Evolutionary conservation across 2,888 invertebrate genomes (phyloP).

Genomic region (Nowickia ferox): DNA sequence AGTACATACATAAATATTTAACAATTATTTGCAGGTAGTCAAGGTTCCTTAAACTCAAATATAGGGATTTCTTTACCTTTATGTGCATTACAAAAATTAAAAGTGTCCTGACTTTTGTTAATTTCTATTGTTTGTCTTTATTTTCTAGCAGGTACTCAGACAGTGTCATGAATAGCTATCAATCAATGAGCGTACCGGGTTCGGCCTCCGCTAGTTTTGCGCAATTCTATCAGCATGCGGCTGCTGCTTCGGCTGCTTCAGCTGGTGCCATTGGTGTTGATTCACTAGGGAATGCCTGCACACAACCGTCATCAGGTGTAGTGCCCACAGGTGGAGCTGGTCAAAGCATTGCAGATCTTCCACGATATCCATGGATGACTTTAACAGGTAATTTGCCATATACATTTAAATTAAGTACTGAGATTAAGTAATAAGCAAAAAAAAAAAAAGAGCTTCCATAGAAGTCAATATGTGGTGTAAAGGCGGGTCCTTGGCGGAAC

Average conservation of each 20-base stretch:
- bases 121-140: slow-evolving; percentile 46
- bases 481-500: too few species aligned
- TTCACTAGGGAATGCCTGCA: slow-evolving; percentile 92
- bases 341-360: slow-evolving; percentile 95
- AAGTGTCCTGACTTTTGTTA: slow-evolving; percentile 28
- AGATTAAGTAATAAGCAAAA: too few species aligned
- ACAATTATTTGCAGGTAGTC: neutral
- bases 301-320: slow-evolving; percentile 87
- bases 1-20: neutral
- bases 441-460: neutral
- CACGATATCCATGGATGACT: slow-evolving; percentile 98
- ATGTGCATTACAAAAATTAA: slow-evolving; percentile 11
- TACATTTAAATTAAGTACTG: too few species aligned
- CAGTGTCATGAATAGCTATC: slow-evolving; percentile 83
- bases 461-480: neutral
- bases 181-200: slow-evolving; percentile 84
- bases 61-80: slow-evolving; percentile 6
- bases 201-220: slow-evolving; percentile 85
- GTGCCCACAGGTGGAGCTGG: slow-evolving; percentile 86
- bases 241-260: slow-evolving; percentile 88
- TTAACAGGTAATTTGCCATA: slow-evolving; percentile 90
- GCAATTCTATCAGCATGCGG: slow-evolving; percentile 95
- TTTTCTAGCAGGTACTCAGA: slow-evolving; percentile 82
- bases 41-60: slow-evolving; percentile 14
- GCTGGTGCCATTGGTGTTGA: slow-evolving; percentile 90